Conservation (phyloP, 2,113 vertebrate species). For the Callorhinus ursinus region DNA sequence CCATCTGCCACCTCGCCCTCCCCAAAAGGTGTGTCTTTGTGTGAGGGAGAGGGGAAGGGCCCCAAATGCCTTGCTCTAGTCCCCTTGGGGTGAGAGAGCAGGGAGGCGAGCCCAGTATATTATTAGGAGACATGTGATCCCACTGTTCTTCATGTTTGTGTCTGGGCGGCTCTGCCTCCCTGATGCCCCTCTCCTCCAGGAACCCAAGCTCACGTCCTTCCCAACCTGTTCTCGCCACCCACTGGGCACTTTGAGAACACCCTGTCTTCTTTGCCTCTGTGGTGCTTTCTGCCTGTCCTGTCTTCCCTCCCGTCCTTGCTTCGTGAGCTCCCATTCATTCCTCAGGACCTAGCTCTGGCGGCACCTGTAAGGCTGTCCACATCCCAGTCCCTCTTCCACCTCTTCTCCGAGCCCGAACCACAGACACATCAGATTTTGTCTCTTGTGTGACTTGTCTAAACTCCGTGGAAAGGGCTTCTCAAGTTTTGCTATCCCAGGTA, state of each 20-base stretch:
- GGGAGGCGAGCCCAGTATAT: background rate
- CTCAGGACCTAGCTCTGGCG: background rate
- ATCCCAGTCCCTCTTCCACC: background rate
- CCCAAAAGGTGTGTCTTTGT: conserved; percentile 47
- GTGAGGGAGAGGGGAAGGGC: background rate
- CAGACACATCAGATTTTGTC: background rate
- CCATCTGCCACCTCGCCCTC: background rate
- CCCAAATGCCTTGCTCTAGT: background rate
- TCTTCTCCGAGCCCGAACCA: background rate
- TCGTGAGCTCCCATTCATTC: background rate
- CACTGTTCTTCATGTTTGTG: fast-evolving
- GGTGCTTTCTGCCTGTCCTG: background rate
- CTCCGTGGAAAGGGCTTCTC: background rate
- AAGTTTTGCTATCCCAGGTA: background rate
- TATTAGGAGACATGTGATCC: background rate
- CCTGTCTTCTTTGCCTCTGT: background rate
- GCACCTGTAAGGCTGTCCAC: background rate
- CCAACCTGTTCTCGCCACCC: too few species aligned
- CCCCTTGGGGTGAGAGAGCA: background rate
- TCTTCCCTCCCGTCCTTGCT: background rate
- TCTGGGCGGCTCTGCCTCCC: background rate
- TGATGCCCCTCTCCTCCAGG: background rate
- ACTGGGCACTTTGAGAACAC: fast-evolving
- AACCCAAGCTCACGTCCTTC: background rate
- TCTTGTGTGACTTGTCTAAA: background rate